These are phyloP conservation scores for Pipistrellus pygmaeus DNA, from an alignment of 2,797 vertebrate genomes.

Conservation along the genomic window DNA sequence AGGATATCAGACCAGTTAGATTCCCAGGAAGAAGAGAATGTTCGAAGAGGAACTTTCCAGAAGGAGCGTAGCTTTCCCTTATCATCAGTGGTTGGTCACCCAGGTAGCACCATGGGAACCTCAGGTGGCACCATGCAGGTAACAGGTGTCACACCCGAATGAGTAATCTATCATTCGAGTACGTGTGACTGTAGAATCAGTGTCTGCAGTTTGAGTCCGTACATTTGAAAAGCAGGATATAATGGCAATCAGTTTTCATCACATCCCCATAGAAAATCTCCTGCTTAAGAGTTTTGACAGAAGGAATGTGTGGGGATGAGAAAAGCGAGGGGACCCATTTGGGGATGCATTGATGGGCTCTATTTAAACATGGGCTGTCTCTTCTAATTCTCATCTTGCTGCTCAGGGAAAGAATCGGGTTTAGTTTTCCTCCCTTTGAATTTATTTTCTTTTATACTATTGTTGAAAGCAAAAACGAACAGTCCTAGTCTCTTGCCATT, in stretches of 20 bases:
- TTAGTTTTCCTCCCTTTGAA: slow-evolving; percentile 63
- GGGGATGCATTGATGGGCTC: neutral
- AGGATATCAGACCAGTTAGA: neutral
- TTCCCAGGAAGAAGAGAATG: neutral
- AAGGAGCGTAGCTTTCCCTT: neutral
- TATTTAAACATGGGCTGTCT: slow-evolving; percentile 11
- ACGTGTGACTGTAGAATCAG: neutral
- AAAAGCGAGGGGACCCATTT: neutral
- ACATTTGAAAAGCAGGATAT: neutral
- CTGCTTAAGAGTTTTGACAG: slow-evolving; percentile 19
- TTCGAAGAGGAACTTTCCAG: neutral
- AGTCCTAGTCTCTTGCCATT: slow-evolving; percentile 66
- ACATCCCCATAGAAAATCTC: neutral
- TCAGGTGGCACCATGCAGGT: neutral
- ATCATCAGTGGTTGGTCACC: neutral
- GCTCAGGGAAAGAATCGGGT: slow-evolving; percentile 14
- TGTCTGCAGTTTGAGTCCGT: neutral
- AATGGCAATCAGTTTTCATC: neutral
- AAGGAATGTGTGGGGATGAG: neutral
- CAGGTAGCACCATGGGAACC: neutral
- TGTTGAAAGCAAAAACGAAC: slow-evolving; percentile 66
- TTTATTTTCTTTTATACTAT: slow-evolving; percentile 55
- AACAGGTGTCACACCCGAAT: neutral
- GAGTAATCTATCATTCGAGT: neutral
- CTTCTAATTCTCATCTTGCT: slow-evolving; percentile 56